Base-by-base conservation (phyloP, 2,797 vertebrate genomes). In the Taenioides sp. region DNA sequence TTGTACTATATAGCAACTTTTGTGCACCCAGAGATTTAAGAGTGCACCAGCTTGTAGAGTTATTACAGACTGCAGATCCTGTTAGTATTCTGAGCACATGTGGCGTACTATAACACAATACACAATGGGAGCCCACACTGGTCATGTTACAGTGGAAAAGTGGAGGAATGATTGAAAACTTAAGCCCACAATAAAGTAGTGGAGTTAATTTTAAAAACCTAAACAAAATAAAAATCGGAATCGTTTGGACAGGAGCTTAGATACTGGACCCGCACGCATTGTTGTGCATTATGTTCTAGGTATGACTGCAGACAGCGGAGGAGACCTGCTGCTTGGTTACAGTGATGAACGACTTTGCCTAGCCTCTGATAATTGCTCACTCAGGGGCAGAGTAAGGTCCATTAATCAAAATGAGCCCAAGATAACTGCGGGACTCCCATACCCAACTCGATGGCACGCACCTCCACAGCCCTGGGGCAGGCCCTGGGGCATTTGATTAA, bases 291-390 rank as follows among this genome's bases (percentile, higher is more conserved):
- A 70, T 69, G 73, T 28, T 77, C 81, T 87, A 86, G 91, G 90
- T 88, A 81, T 84, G 87, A 88, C 86, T 87, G 78, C 79, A 70
- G 75, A 88, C 86, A 80, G 80, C 81, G 80, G 86, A 84, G 82
- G 79, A 76, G 78, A 87, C 87, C 81, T 74, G 83, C 84, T 86
- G 86, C 87, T 86, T 85, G 37, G 79, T 86, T 90, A 92, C 91
- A 92, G 90, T 94, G 93, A 95, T 94, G 89, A 94, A 95, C 87
- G 93, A 94, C 90, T 89, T 84, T 86, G 89, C 92, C 90, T 89
- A 90, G 89, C 89, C 89, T 91, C 89, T 93, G 92, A 95, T 94
- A 94, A 94, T 94, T 94, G 93, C 92, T 94, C 93, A 94, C 92
- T 94, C 93, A 93, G 93, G 90, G 90, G 91, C 91, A 92, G 90